Evolutionary conservation across 2,888 invertebrate genomes (phyloP), one percentile per base, ranked within the genome.

Genomic region (Lymantria monacha): DNA sequence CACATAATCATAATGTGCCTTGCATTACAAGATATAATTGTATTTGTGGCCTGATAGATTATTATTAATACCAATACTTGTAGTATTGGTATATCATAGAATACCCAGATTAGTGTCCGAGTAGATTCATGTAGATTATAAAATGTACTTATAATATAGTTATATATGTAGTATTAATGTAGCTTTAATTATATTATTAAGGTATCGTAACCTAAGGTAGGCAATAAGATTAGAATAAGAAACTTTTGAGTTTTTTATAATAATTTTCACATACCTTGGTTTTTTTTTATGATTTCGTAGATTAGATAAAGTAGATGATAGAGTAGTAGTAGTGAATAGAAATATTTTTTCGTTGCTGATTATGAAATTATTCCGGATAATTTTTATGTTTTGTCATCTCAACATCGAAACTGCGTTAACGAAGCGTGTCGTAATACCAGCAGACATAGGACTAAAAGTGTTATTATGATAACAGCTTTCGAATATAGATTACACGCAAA

Each of bases 221-320:
- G n/a, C n/a, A 38, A n/a, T 38, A 10, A 31, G 31, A 12, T 44
- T 13, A 44, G 1, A 1, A 3, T 44, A 44, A 36, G 38, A 12
- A 30, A 10, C 33, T 55, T 60, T 51, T 65, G 13, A 55, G 53
- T 65, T 65, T 30, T 11, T 54, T 62, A 53, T 2, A 11, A 9
- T 58, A 37, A 31, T 53, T 55, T 63, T 30, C 43, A 40, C 49
- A 41, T n/a, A 22, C 42, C 30, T 49, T 65, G 33, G n/a, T 61
- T 65, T 65, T 58, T 56, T 8, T 54, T 15, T 56, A 48, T 65
- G 1, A 51, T 63, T 64, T 42, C 14, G 36, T 57, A 58, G 55
- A 42, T 14, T 62, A 61, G 57, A 48, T 55, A 30, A 15, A 12
- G 22, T 22, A 30, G 13, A 36, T 36, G 7, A 48, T 57, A 57